Evolutionary conservation across 2,113 vertebrate genomes (phyloP).

Genomic region (Probosciger aterrimus): DNA sequence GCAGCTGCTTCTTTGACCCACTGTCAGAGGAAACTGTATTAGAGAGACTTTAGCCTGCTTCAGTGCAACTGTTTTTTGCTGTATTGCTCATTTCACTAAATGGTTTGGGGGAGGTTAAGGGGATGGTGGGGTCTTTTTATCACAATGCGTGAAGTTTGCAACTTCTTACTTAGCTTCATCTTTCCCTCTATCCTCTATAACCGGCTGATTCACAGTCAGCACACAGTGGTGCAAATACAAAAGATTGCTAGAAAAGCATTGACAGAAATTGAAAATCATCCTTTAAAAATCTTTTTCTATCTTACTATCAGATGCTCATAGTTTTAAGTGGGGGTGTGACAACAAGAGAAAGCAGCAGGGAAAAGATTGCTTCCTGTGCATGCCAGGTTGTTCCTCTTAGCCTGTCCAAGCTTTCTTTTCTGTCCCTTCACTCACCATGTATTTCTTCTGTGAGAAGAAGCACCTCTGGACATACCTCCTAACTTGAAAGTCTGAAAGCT

Average conservation of each 20-base stretch:
- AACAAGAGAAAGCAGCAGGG: background rate
- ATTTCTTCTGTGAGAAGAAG: background rate
- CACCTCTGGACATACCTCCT: background rate
- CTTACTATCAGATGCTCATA: background rate
- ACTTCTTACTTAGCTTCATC: background rate
- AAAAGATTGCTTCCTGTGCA: background rate
- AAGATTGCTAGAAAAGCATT: background rate
- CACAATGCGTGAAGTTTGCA: background rate
- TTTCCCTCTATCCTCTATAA: background rate
- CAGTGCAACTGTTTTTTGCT: background rate
- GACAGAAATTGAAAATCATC: background rate
- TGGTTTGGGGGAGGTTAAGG: background rate
- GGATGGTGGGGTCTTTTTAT: background rate
- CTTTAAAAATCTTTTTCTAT: background rate
- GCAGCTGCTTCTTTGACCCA: background rate
- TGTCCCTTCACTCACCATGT: background rate
- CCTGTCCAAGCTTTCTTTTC: background rate
- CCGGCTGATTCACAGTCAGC: background rate
- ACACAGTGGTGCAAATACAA: background rate
- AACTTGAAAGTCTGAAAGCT: background rate
- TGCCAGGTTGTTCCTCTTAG: background rate
- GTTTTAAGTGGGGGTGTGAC: background rate
- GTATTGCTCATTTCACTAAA: background rate
- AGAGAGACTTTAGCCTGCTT: background rate
- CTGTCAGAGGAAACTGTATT: background rate